Base-by-base conservation (phyloP, 2,113 vertebrate species). In the Syngnathus scovelli region DNA sequence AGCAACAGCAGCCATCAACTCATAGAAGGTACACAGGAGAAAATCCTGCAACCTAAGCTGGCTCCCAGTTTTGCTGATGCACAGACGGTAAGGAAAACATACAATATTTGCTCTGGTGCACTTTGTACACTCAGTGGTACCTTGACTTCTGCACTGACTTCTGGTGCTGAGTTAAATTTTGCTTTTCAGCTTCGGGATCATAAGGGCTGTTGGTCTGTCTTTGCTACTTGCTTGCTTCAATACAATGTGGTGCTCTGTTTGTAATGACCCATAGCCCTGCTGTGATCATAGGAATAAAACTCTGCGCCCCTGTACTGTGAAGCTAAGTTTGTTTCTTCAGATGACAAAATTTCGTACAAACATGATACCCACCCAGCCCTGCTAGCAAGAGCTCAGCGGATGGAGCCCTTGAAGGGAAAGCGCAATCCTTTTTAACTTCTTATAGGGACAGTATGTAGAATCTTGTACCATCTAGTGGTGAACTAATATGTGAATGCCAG, bases 1-100 rank as follows among this genome's bases (percentile, higher is more conserved):
- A 93, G 92, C 64, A 93, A 93, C 86, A 93, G 92, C 84, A 93
- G 92, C 77, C 92, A 93, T 83, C 92, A 93, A 78, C 89, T 93
- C 1, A 92, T 92, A 56, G 92, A 93, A 75, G 92, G 92, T 1
- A 92, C 92, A 0, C 91, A 92, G 79, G 92, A 93, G 80, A 93
- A 93, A 85, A 93, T 93, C 55, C 83, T 93, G 54, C 92, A 92
- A 82, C 92, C 92, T 49, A 93, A 93, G 69, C 41, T 92, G 61
- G 91, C 92, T 6, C 82, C 90, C 10, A 92, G 91, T 79, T 93
- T 93, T 44, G 88, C 90, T 0, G 91, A 93, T 7, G 90, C 92
- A 6, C 91, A 93, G 74, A 92, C 90, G 23, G 92, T 93, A 78
- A 81, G 83, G 27, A 72, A 18, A 13, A n/a, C 19, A 43, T 43